Conservation (phyloP, 2,113 vertebrate species). For the Sigmodon hispidus region DNA sequence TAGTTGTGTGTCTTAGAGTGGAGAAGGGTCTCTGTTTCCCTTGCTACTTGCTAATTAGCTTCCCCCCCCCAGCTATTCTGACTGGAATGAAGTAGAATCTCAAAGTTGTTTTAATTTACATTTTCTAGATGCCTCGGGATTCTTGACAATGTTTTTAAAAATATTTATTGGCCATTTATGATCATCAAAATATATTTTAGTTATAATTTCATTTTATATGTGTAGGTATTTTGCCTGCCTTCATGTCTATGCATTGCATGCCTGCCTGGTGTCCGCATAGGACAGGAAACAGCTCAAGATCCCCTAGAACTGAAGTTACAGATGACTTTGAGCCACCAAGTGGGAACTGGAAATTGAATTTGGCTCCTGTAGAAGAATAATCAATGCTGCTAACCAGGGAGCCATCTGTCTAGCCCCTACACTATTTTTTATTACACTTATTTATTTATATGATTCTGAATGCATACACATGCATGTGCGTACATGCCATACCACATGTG, state of each 20-base stretch:
- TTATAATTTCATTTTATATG: no score
- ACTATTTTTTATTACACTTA: background rate
- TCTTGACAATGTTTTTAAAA: background rate
- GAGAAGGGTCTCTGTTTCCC: background rate
- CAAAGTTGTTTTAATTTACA: background rate
- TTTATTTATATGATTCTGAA: background rate
- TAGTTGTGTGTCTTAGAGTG: background rate
- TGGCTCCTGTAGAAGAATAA: no score
- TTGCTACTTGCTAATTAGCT: background rate
- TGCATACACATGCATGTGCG: background rate
- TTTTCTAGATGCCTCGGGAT: background rate
- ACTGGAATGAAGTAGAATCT: background rate
- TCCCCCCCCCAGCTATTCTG: background rate
- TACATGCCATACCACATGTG: background rate
- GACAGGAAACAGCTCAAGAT: no score
- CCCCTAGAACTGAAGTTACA: no score
- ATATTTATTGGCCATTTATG: background rate
- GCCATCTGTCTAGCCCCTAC: no score
- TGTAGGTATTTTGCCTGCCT: no score
- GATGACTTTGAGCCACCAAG: no score
- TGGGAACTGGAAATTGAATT: no score
- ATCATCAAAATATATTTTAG: no score
- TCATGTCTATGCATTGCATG: no score
- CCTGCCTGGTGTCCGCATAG: no score
- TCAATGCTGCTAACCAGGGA: no score